These are phyloP conservation scores for Vulpes vulpes DNA, from an alignment of 2,113 vertebrate genomes.

Conservation along the genomic window DNA sequence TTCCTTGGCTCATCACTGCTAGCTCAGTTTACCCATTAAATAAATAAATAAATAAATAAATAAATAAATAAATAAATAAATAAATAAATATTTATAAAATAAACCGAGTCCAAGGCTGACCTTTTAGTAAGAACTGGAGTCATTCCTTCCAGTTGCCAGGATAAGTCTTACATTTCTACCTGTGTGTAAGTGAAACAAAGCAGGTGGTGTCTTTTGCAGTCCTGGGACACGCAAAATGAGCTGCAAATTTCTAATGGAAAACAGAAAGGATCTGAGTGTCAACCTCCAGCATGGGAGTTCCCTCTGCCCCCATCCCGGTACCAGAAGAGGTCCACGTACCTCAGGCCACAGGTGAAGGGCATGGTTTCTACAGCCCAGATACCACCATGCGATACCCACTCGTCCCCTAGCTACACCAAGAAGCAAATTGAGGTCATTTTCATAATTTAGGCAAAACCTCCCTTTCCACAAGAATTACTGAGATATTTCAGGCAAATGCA, in stretches of 20 bases:
- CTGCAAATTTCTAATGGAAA: not conserved
- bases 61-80: not conserved
- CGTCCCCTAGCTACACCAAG: not conserved
- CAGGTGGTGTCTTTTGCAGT: not conserved
- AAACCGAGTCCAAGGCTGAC: not conserved
- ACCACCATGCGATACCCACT: not conserved
- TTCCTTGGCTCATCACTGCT: not conserved
- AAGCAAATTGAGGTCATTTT: constrained; percentile 70
- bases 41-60: not conserved
- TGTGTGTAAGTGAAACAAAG: not conserved
- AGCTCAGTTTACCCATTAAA: not conserved
- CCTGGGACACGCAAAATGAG: not conserved
- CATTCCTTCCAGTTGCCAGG: not conserved
- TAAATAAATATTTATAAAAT: not conserved
- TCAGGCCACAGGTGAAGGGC: not conserved
- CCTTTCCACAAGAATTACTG: constrained; percentile 60
- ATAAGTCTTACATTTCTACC: not conserved
- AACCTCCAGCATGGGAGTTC: not conserved
- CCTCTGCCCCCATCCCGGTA: not conserved
- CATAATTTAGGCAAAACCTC: constrained; percentile 66
- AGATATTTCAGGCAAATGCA: constrained; percentile 77
- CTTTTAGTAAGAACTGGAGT: constrained; percentile 10
- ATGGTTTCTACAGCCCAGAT: not conserved
- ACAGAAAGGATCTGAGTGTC: not conserved
- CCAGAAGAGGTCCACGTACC: not conserved